Conservation (phyloP, 2,797 vertebrate species). For the Myotis pilosus region DNA sequence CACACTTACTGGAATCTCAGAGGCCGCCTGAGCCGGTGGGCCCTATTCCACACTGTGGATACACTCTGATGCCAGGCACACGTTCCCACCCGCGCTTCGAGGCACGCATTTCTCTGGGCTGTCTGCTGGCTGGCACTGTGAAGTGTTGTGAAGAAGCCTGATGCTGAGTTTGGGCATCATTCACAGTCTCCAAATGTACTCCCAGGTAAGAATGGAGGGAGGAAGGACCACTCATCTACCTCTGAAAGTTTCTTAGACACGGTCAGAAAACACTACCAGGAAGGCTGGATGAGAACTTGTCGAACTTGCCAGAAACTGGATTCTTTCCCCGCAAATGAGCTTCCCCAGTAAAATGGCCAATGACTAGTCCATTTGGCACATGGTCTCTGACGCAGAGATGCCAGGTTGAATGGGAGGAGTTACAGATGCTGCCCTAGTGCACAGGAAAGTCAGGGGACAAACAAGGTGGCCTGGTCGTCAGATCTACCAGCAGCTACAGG, state of each 20-base stretch:
- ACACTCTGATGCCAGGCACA: rapidly evolving
- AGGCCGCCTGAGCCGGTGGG: background rate
- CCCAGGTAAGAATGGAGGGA: background rate
- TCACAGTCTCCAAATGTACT: background rate
- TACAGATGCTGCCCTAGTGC: background rate
- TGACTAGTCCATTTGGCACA: background rate
- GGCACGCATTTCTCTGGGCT: background rate
- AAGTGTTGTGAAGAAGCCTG: background rate
- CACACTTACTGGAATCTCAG: background rate
- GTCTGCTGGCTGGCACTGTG: background rate
- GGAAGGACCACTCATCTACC: background rate
- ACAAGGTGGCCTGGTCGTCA: background rate
- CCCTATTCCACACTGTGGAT: background rate
- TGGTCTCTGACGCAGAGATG: background rate
- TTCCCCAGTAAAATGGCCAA: background rate
- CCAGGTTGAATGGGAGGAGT: background rate
- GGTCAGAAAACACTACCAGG: background rate
- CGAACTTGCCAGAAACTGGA: background rate
- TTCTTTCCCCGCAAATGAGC: background rate
- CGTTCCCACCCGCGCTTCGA: background rate
- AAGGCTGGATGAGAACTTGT: background rate
- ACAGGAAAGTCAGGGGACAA: background rate
- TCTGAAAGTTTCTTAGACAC: background rate
- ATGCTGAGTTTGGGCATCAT: background rate
- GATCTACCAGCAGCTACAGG: background rate